A percentile compares a stretch with the other conserved stretches of the same genome.
phyloP scores from a whole-genome alignment of 2,888 invertebrate species.

The Auanema sp. region DNA sequence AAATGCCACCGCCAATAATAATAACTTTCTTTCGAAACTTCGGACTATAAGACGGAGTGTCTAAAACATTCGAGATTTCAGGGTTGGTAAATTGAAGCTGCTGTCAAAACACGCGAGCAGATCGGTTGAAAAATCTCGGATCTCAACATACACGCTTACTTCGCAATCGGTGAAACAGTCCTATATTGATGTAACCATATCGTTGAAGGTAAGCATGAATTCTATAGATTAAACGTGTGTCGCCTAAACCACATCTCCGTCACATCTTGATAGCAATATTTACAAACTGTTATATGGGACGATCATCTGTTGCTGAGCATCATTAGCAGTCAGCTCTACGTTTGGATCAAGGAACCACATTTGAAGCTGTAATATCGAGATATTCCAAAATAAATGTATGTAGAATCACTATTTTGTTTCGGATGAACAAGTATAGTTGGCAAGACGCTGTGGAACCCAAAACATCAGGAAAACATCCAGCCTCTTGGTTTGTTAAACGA shows the following conservation, averaged over 20 bases:
- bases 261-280: neutral
- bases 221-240: slow-evolving; percentile 66
- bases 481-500: slow-evolving; percentile 46
- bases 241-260: slow-evolving; percentile 13
- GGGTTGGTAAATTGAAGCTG: neutral
- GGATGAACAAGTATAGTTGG: slow-evolving; percentile 41
- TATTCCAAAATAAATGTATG: neutral
- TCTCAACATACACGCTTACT: slow-evolving; percentile 17
- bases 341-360: slow-evolving; percentile 95
- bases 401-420: slow-evolving; percentile 51
- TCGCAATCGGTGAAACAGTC: slow-evolving; percentile 73
- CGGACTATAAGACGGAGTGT: no score
- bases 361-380: slow-evolving; percentile 49
- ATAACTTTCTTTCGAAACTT: slow-evolving; percentile 36
- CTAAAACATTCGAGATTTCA: no score
- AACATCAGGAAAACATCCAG: slow-evolving; percentile 51
- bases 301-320: slow-evolving; percentile 78
- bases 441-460: slow-evolving; percentile 16
- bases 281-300: slow-evolving; percentile 78
- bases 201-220: slow-evolving; percentile 89
- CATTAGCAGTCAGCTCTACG: slow-evolving; percentile 82
- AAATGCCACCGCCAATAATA: slow-evolving; percentile 61
- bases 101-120: slow-evolving; percentile 64
- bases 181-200: slow-evolving; percentile 96
- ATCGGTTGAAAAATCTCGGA: no score